Percentiles rank a stretch among this genome's conserved stretches.
Evolutionary conservation across 2,797 vertebrate genomes (phyloP).

Genomic region (Sorex maritimensis): DNA sequence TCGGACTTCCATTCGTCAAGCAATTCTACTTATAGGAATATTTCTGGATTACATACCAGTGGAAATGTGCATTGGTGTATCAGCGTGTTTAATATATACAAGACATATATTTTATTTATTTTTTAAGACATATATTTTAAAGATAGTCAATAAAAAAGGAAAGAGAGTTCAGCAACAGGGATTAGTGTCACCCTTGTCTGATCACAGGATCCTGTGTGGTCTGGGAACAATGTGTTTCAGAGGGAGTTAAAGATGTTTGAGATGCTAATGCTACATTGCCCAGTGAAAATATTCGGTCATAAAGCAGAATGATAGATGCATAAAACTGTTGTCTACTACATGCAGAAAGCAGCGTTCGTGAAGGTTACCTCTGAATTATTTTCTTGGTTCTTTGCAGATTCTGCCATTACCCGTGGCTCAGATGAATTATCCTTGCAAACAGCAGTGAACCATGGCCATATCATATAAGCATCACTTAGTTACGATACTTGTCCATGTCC

Average conservation of each 20-base stretch:
- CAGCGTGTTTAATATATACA: not conserved
- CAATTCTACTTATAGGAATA: not conserved
- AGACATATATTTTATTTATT: not conserved
- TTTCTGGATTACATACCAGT: slow-evolving; percentile 21
- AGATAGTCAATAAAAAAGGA: not conserved
- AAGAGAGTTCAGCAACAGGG: not conserved
- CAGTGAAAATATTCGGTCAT: not conserved
- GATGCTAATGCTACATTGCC: not conserved
- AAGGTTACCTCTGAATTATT: slow-evolving; percentile 21
- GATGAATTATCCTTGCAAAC: not conserved
- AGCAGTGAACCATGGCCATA: not conserved
- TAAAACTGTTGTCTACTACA: too few species aligned
- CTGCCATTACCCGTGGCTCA: too few species aligned
- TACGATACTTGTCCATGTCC: not conserved
- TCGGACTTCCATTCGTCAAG: slow-evolving; percentile 52
- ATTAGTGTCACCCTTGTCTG: not conserved
- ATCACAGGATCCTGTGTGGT: not conserved
- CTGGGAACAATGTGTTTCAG: not conserved
- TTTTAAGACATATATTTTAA: not conserved
- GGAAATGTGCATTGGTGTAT: not conserved
- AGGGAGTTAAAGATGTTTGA: not conserved
- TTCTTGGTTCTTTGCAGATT: too few species aligned
- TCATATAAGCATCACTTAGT: not conserved
- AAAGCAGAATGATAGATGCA: not conserved
- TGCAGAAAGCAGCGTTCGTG: not conserved